These are phyloP conservation scores for Frieseomelitta varia DNA, from an alignment of 1,140 invertebrate species.

Conservation along the genomic window DNA sequence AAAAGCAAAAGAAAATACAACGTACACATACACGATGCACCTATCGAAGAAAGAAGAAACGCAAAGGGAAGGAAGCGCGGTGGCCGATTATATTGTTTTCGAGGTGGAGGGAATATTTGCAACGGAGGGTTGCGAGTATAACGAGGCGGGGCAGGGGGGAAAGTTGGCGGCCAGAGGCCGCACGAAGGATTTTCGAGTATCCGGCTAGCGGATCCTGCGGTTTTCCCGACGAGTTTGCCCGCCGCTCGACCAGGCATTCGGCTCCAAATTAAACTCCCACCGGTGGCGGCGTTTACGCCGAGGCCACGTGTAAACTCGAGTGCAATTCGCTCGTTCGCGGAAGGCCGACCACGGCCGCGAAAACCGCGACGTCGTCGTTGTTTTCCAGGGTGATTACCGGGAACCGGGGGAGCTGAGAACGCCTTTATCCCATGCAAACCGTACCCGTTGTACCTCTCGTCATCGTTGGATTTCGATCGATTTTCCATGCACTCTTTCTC, in stretches of 20 bases:
- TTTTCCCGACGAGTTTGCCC: conserved; percentile 55
- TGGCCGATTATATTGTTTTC: background rate
- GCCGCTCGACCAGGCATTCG: conserved; percentile 51
- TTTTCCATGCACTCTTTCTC: no score
- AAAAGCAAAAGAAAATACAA: background rate
- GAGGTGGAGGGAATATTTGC: background rate
- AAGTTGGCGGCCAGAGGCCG: conserved; percentile 8
- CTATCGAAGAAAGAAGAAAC: background rate
- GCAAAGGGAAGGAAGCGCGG: no score
- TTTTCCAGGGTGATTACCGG: conserved; percentile 25
- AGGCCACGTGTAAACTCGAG: conserved; percentile 59
- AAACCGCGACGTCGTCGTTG: conserved; percentile 33
- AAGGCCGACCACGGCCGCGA: background rate
- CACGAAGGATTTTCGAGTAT: conserved; percentile 50
- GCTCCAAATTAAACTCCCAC: conserved; percentile 74
- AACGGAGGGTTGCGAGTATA: background rate
- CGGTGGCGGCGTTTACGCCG: conserved; percentile 52
- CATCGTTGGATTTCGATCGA: conserved; percentile 5
- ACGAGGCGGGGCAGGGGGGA: background rate
- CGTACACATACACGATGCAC: no score
- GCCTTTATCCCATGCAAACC: conserved; percentile 18
- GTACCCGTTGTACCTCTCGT: background rate
- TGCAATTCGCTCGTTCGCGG: conserved; percentile 7
- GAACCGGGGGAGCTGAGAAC: background rate
- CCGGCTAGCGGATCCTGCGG: conserved; percentile 65